These are phyloP conservation scores for Eulithis prunata DNA, from an alignment of 2,888 invertebrate species.

Conservation along the genomic window DNA sequence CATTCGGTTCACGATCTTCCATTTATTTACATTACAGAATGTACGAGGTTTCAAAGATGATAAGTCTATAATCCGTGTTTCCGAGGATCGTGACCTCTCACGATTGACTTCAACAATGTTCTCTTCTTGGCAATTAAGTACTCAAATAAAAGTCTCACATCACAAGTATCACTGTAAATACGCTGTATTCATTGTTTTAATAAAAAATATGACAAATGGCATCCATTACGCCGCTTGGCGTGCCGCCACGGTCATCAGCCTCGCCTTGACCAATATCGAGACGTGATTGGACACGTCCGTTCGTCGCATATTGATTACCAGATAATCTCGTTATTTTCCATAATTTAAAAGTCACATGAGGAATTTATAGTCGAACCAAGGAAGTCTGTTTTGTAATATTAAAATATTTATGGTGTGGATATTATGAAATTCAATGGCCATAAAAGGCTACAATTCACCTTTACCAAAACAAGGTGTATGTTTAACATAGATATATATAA, in stretches of 20 bases:
- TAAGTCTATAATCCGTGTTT: conserved; percentile 38
- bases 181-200: conserved; percentile 59
- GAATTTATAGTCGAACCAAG: conserved; percentile 24
- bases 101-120: conserved; percentile 30
- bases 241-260: conserved; percentile 75
- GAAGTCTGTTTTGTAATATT: too few species aligned
- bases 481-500: too few species aligned
- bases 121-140: conserved; percentile 32
- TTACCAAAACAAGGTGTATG: too few species aligned
- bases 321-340: conserved; percentile 55
- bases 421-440: too few species aligned
- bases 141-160: conserved; percentile 25
- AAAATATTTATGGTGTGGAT: too few species aligned
- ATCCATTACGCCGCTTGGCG: conserved; percentile 70
- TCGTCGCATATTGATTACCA: conserved; percentile 65
- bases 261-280: conserved; percentile 80
- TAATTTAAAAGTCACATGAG: conserved; percentile 45
- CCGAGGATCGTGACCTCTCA: conserved; percentile 46
- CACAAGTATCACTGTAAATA: conserved; percentile 45
- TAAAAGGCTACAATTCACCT: too few species aligned
- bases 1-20: conserved; percentile 13
- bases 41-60: conserved; percentile 1
- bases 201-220: conserved; percentile 72
- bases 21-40: conserved; percentile 12
- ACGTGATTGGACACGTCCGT: conserved; percentile 64